phyloP scores from a whole-genome alignment of 2,113 vertebrate genomes.

The Agapornis roseicollis region DNA sequence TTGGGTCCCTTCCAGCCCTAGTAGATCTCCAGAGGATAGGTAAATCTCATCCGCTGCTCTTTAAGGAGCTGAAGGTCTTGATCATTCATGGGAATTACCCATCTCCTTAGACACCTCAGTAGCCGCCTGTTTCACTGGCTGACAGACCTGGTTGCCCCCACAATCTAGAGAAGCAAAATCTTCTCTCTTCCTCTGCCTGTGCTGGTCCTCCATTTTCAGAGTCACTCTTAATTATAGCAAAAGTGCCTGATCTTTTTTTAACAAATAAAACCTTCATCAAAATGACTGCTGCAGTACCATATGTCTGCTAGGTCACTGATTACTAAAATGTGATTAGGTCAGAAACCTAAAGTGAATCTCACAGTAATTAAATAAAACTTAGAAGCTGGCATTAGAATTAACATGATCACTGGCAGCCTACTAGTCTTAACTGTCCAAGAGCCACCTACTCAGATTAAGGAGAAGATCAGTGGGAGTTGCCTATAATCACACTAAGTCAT shows the following conservation, averaged over 20 bases:
- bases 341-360: not conserved
- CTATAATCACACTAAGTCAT: not conserved
- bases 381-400: not conserved
- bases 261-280: not conserved
- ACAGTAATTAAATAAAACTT: not conserved
- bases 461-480: not conserved
- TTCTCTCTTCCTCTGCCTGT: not conserved
- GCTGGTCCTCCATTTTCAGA: not conserved
- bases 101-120: not conserved
- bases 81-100: not conserved
- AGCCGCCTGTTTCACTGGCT: not conserved
- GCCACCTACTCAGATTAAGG: not conserved
- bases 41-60: not conserved
- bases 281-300: not conserved
- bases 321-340: not conserved
- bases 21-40: not conserved
- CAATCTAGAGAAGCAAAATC: not conserved
- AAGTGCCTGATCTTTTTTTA: not conserved
- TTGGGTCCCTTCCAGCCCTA: not conserved
- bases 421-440: not conserved
- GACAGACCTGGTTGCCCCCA: not conserved
- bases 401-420: not conserved
- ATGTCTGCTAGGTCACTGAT: not conserved
- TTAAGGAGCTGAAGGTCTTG: not conserved
- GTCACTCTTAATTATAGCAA: not conserved